Base-by-base conservation (phyloP, 1,140 invertebrate genomes). In the Maniola jurtina region DNA sequence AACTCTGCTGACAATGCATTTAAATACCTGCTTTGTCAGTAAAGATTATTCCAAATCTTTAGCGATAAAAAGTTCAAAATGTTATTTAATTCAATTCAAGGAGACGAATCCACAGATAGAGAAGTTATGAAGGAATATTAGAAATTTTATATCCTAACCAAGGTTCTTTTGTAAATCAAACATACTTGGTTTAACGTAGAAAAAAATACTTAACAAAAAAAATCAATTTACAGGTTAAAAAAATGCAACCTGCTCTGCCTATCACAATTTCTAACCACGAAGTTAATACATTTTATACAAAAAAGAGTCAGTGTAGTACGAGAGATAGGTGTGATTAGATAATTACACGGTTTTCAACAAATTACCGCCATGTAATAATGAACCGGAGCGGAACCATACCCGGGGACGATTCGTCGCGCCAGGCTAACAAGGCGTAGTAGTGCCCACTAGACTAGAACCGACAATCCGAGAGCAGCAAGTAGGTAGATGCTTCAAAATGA, bases 341-440 rank as follows among this genome's bases (percentile, higher is more conserved):
- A 76, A 83, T 84, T 83, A 83, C 72, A 81, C 73, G 78, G 68
- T 65, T 73, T 66, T 75, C 70, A 65, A 58, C 70, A 52, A 65
- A 76, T 70, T 75, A 77, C 71, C 71, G 78, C 72, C 71, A 73
- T 68, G 70, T 70, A 72, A 70, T 62, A 62, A 1, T 63, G n/a
- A n/a, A 70, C 71, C 72, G 72, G 68, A 61, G 64, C 63, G 59
- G 35, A 2, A 42, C 40, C 40, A 25, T 63, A 50, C 56, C 72
- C 55, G 62, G 55, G 47, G 59, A 68, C 55, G 60, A 81, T 83
- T 81, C 67, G 81, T 75, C 73, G 68, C 76, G 78, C 67, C 65
- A 61, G 66, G 56, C 63, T 77, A 79, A 83, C 79, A 66, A 81
- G 73, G 64, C 76, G 73, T 81, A 63, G 73, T 81, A 63, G 34